Evolutionary conservation across 2,888 invertebrate genomes (phyloP), one percentile per base, ranked within the genome.

Genomic region (Malacosoma neustria): DNA sequence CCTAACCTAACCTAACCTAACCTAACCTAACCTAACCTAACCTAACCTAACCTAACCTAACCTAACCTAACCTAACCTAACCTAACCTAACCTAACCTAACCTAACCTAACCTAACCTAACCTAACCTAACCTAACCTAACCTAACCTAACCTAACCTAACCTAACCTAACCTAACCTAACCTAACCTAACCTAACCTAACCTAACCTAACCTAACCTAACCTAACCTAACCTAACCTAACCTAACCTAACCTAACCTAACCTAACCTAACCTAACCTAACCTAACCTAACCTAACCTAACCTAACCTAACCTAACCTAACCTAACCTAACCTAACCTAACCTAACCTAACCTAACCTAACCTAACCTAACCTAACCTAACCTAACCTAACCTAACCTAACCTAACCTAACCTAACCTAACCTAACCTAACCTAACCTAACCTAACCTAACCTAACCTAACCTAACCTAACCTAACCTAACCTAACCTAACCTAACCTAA

Each of bases 301-400:
- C 36, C 36, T 36, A 36, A 36, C 36, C 36, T 41, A 39, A 39
- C 38, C 40, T 36, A 43, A 43, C 40, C 40, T 43, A 43, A 38
- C 40, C 37, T 38, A 40, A 40, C 40, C 41, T 41, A 41, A 41
- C 37, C 37, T 38, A 38, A 39, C 36, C 38, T 43, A 40, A 36
- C 34, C 38, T 38, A 40, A 43, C 40, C 38, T 40, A 40, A 38
- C 38, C 35, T 39, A 34, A 34, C 38, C 39, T 43, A 42, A 42
- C 46, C 39, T 39, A 37, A 41, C 40, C 40, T 39, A 39, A 37
- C 43, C 40, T 41, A 44, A 41, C 40, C 40, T 38, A 40, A 41
- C 41, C 39, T 39, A 46, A 39, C 46, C 41, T 41, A 39, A 39
- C 37, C n/a, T n/a, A n/a, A n/a, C n/a, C n/a, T n/a, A n/a, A n/a